Percentiles rank a stretch among this genome's conserved stretches.
These are phyloP conservation scores for Atherinosoma microstoma DNA, from an alignment of 2,797 vertebrate genomes.

Conservation along the genomic window DNA sequence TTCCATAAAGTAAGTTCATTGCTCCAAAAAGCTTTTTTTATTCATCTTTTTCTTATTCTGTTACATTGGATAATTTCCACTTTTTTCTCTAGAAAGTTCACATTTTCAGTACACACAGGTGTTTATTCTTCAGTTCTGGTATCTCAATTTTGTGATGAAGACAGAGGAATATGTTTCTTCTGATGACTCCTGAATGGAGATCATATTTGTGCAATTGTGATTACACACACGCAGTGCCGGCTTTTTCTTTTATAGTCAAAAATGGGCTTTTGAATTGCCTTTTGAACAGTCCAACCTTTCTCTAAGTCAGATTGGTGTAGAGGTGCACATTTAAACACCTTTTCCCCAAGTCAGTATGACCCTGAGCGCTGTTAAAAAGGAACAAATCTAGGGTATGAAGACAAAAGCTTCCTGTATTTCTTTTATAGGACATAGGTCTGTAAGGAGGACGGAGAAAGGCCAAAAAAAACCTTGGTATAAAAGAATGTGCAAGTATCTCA, in stretches of 20 bases:
- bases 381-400: background rate
- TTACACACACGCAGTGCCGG: background rate
- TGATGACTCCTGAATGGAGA: background rate
- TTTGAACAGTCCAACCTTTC: background rate
- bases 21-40: background rate
- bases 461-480: background rate
- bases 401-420: background rate
- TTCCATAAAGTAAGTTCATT: background rate
- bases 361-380: background rate
- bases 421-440: background rate
- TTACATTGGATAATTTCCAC: background rate
- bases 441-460: background rate
- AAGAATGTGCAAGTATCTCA: background rate
- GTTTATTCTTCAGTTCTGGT: background rate
- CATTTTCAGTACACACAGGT: background rate
- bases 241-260: background rate
- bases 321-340: no score
- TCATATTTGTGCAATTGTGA: background rate
- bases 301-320: background rate
- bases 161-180: background rate
- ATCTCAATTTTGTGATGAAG: background rate
- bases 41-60: background rate
- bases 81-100: background rate
- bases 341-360: background rate
- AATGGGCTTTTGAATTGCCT: background rate